Evolutionary conservation across 2,888 invertebrate genomes (phyloP).

Genomic region (Sialis lutaria): DNA sequence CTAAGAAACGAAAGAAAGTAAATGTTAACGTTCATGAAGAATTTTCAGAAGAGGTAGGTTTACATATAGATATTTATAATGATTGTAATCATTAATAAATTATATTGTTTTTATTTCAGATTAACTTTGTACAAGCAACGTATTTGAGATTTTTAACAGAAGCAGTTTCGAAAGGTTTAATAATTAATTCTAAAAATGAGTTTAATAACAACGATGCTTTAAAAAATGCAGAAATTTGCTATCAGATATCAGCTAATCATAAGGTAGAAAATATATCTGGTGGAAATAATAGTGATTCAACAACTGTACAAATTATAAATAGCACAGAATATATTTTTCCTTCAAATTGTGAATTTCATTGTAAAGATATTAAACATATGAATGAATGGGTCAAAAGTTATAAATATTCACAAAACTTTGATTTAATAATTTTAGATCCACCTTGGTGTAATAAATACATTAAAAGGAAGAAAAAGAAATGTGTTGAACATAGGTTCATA

Average conservation of each 20-base stretch:
- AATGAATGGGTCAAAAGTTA: conserved; percentile 26
- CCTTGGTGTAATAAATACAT: conserved; percentile 96
- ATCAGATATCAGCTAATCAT: conserved; percentile 20
- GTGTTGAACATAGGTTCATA: conserved; percentile 38
- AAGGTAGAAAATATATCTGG: conserved; percentile 28
- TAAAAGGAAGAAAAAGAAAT: conserved; percentile 50
- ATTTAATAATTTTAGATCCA: conserved; percentile 79
- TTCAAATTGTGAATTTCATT: conserved; percentile 42
- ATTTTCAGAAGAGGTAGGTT: conserved; percentile 16
- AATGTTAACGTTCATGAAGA: conserved; percentile 11
- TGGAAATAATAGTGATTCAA: conserved; percentile 32
- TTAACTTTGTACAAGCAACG: conserved; percentile 11
- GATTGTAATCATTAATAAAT: conserved; percentile 6
- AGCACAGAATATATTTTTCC: conserved; percentile 45
- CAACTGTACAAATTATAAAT: conserved; percentile 31
- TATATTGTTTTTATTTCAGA: conserved; percentile 6
- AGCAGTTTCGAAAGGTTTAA: conserved; percentile 12
- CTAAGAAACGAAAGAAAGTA: conserved; percentile 19
- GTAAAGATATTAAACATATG: conserved; percentile 44
- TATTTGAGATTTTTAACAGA: conserved; percentile 10
- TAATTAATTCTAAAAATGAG: conserved; percentile 11
- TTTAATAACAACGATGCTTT: conserved; percentile 24
- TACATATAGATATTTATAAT: conserved; percentile 5
- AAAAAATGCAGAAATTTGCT: conserved; percentile 22
- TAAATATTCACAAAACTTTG: conserved; percentile 35